Conservation (phyloP, 2,797 vertebrate genomes). For the Acanthornis magna region DNA sequence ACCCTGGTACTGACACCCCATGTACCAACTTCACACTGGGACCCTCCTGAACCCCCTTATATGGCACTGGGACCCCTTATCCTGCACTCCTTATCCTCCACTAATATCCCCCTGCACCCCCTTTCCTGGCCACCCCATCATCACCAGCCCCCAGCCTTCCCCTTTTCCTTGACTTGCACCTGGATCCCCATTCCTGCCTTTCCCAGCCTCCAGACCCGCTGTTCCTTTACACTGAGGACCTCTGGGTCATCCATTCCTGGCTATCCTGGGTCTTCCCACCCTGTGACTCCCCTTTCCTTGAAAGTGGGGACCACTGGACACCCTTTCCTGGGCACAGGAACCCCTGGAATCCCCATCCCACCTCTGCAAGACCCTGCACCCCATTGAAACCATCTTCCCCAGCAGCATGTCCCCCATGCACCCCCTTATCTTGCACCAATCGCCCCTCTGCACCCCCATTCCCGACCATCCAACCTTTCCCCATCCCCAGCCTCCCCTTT, state of each 20-base stretch:
- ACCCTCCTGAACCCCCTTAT: background rate
- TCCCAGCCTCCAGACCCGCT: background rate
- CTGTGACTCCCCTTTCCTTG: background rate
- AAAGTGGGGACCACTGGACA: background rate
- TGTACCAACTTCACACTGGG: too few species aligned
- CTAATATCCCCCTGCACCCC: too few species aligned
- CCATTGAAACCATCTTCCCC: background rate
- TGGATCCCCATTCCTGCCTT: background rate
- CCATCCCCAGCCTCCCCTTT: background rate
- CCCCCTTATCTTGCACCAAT: background rate
- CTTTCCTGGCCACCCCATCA: background rate
- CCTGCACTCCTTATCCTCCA: background rate
- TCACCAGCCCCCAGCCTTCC: background rate
- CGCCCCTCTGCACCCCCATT: background rate
- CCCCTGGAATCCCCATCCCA: background rate
- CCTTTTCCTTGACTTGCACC: background rate
- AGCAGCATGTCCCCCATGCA: background rate
- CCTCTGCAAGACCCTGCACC: background rate
- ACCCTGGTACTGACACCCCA: too few species aligned
- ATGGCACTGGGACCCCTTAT: background rate
- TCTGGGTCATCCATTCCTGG: background rate
- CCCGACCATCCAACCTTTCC: background rate
- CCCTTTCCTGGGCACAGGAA: background rate
- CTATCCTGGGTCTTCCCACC: accelerated
- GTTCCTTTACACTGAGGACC: background rate